phyloP scores from a whole-genome alignment of 2,797 vertebrate species.

The Sebastes matsubarae region DNA sequence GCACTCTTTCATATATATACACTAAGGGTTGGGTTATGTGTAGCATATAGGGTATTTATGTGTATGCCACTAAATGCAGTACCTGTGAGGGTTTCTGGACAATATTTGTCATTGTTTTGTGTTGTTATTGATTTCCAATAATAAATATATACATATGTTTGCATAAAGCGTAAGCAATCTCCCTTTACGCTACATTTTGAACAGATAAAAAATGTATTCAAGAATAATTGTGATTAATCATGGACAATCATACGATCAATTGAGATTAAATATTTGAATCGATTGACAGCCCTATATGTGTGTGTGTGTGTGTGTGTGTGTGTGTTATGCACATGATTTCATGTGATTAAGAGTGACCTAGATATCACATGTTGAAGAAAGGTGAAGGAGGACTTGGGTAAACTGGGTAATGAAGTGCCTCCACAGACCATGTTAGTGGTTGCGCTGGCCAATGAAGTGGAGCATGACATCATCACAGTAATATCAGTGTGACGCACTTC shows the following conservation, averaged over 20 bases:
- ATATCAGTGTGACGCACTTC: slow-evolving; percentile 61
- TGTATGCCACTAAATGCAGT: background rate
- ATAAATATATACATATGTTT: too few species aligned
- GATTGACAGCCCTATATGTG: too few species aligned
- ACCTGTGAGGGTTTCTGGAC: too few species aligned
- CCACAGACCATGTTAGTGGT: background rate
- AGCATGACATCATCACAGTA: slow-evolving; percentile 54
- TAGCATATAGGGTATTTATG: background rate
- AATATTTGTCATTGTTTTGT: background rate
- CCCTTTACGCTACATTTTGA: too few species aligned
- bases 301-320: background rate
- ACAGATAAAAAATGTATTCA: too few species aligned
- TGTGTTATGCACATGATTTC: background rate
- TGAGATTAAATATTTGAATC: too few species aligned
- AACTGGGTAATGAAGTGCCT: slow-evolving; percentile 34
- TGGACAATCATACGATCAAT: too few species aligned
- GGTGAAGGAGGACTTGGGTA: slow-evolving; percentile 9
- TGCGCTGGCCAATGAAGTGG: slow-evolving; percentile 4
- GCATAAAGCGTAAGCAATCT: too few species aligned
- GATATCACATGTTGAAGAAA: background rate
- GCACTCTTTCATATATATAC: too few species aligned
- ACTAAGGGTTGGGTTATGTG: too few species aligned
- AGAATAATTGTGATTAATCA: too few species aligned
- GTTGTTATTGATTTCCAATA: too few species aligned
- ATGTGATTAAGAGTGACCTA: slow-evolving; percentile 6